Conservation (phyloP, 2,888 invertebrate genomes). For the Pelosia muscerda region DNA sequence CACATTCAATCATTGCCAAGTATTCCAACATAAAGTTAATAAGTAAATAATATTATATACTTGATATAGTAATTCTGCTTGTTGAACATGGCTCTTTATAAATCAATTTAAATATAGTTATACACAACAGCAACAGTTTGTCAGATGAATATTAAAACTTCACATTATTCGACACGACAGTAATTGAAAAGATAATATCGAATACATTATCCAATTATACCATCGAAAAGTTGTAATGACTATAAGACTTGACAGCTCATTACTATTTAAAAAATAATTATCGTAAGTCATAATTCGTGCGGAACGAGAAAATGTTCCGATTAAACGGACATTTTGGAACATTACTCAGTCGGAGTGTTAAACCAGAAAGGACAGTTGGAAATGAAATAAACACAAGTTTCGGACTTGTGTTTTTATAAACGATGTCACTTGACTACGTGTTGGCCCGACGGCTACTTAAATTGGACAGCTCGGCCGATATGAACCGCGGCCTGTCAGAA, state of each 20-base stretch:
- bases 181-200: conserved; percentile 74
- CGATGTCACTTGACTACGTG: conserved; percentile 64
- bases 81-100: not conserved
- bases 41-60: not conserved
- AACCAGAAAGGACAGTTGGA: conserved; percentile 57
- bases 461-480: conserved; percentile 62
- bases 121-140: conserved; percentile 57
- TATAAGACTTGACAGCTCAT: conserved; percentile 67
- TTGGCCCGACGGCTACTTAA: conserved; percentile 65
- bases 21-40: not conserved
- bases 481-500: conserved; percentile 58
- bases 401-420: conserved; percentile 57
- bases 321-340: conserved; percentile 46
- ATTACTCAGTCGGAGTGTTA: conserved; percentile 55
- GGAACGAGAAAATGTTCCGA: conserved; percentile 53
- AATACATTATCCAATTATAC: conserved; percentile 73
- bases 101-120: conserved; percentile 32
- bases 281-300: conserved; percentile 53
- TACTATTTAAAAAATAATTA: conserved; percentile 61
- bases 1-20: not conserved
- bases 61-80: not conserved
- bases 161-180: conserved; percentile 55
- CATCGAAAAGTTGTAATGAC: conserved; percentile 67
- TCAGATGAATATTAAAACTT: conserved; percentile 55
- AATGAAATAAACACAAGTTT: conserved; percentile 51